Percentiles rank a stretch among this genome's conserved stretches.
phyloP scores from a whole-genome alignment of 2,888 invertebrate genomes.

The Lottia scabra region DNA sequence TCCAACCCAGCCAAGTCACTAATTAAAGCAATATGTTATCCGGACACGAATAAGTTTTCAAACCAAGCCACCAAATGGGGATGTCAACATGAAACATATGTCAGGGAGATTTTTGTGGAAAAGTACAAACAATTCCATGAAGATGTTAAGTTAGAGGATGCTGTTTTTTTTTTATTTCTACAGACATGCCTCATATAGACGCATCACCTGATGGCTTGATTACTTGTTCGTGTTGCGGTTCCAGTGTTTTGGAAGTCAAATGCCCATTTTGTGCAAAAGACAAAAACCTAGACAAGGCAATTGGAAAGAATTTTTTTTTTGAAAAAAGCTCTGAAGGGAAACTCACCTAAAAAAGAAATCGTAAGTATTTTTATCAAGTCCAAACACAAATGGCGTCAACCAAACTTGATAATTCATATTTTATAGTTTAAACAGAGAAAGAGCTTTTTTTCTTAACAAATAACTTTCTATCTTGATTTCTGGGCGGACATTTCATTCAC shows the following conservation, averaged over 20 bases:
- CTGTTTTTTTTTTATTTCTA: too few species aligned
- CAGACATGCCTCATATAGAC: too few species aligned
- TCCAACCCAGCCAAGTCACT: constrained; percentile 1
- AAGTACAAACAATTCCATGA: not conserved
- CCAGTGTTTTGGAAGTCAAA: not conserved
- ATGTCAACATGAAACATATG: not conserved
- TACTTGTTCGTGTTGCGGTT: not conserved
- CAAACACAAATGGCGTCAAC: too few species aligned
- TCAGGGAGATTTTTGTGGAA: not conserved
- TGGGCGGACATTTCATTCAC: not conserved
- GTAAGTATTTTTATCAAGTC: not conserved
- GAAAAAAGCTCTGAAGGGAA: not conserved
- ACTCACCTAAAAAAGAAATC: not conserved
- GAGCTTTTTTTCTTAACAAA: not conserved
- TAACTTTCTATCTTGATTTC: not conserved
- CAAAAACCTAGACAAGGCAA: not conserved
- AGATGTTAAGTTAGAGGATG: not conserved
- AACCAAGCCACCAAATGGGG: not conserved
- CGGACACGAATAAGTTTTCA: not conserved
- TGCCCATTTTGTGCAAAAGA: not conserved
- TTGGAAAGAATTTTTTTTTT: not conserved
- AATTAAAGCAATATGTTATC: not conserved
- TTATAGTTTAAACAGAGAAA: not conserved
- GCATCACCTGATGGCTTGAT: too few species aligned
- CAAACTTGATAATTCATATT: not conserved